Base-by-base conservation (phyloP, 2,888 invertebrate species). In the Lottia scabra region DNA sequence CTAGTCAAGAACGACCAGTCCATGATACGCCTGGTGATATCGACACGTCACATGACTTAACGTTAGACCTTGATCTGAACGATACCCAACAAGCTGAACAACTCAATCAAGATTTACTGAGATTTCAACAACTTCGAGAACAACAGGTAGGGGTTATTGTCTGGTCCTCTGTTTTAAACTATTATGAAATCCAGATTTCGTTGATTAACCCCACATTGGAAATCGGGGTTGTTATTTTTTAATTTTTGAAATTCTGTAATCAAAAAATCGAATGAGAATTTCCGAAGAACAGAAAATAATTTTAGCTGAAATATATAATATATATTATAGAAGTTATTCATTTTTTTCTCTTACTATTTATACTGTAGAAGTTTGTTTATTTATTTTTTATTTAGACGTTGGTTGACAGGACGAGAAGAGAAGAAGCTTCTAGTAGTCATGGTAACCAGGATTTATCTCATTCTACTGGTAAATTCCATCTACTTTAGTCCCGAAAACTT, bases 11-110 rank as follows among this genome's bases (percentile, higher is more conserved):
- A 10, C 67, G 75, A 68, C 75, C 75, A 38, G 79, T 74, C 48
- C 76, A 71, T 44, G 78, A 76, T 65, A 43, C 63, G 8, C 63
- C 65, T 23, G 45, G 48, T 12, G 75, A 73, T 15, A 65, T 75
- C 30, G 75, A 79, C 43, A 75, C 72, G 16, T 79, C 77, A 12
- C 62, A 69, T n/a, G 74, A 75, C 3, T 62, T 74, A 13, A 75
- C 78, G 65, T 81, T 79, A 62, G 82, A 83, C 56, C 70, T 81
- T 16, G 84, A 82, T 64, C 71, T 85, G 43, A 83, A 82, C 74
- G 85, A 85, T 62, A 82, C 83, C 10, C 82, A 82, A 23, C 83
- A 83, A 68, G 85, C 85, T 10, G 80, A 76, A 1, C 83, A 83
- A 72, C 68, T 85, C 44, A 82, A 81, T 72, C 73, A 72, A 38